Percentiles rank a stretch among this genome's conserved stretches.
Conservation (phyloP, 2,113 vertebrate genomes). For the Gnathonemus echidnorhynchus region DNA sequence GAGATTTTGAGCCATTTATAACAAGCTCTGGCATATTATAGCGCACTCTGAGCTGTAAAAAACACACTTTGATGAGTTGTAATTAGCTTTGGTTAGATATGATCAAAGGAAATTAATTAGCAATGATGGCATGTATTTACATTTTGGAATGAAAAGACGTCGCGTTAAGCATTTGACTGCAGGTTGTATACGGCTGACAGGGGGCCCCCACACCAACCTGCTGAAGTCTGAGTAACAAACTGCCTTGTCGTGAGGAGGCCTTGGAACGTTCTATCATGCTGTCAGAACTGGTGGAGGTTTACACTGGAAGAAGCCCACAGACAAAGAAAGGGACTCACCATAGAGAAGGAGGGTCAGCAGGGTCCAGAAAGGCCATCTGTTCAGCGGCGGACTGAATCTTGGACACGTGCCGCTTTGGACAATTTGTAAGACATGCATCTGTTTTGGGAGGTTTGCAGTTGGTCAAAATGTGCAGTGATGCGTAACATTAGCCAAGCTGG, state of each 20-base stretch:
- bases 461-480: background rate
- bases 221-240: constrained; percentile 32
- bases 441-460: background rate
- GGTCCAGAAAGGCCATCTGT: constrained; percentile 31
- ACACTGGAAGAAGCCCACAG: constrained; percentile 30
- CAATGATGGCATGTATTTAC: background rate
- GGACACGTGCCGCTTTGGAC: constrained; percentile 12
- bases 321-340: constrained; percentile 30
- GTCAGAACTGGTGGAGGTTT: constrained; percentile 35
- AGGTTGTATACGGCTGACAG: background rate
- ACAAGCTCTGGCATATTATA: background rate
- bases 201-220: background rate
- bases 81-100: background rate
- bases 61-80: background rate
- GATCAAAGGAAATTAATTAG: background rate
- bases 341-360: constrained; percentile 35
- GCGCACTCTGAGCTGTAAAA: background rate
- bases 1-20: background rate
- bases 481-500: background rate
- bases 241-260: constrained; percentile 26
- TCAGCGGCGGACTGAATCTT: constrained; percentile 20
- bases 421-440: background rate
- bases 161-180: background rate
- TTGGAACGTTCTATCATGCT: constrained; percentile 37
- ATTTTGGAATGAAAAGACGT: background rate